Evolutionary conservation across 2,888 invertebrate species (phyloP).

Genomic region (Andrena trimmerana): DNA sequence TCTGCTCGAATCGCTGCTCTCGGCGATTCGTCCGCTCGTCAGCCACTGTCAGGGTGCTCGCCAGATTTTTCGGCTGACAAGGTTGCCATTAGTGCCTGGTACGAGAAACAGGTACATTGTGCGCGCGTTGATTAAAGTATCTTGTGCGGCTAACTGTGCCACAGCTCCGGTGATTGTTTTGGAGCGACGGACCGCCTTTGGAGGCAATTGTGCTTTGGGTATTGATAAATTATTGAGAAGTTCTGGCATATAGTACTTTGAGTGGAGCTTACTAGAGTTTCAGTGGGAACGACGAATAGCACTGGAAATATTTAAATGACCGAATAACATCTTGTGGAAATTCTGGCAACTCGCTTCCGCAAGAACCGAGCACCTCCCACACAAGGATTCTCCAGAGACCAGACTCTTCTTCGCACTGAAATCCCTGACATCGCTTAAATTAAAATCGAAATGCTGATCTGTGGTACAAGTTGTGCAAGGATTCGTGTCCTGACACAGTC

Average conservation of each 20-base stretch:
- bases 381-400: too few species aligned
- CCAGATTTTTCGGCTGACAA: not conserved
- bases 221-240: not conserved
- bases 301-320: too few species aligned
- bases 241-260: not conserved
- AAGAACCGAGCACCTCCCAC: too few species aligned
- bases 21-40: too few species aligned
- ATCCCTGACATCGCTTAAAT: too few species aligned
- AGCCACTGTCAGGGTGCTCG: not conserved
- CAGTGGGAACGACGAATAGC: not conserved
- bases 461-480: not conserved
- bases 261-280: not conserved
- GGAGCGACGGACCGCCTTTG: not conserved
- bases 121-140: constrained; percentile 16
- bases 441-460: too few species aligned
- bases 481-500: not conserved
- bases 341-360: too few species aligned
- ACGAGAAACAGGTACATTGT: not conserved
- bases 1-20: not conserved
- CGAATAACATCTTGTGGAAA: too few species aligned
- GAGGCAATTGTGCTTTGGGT: not conserved
- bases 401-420: too few species aligned
- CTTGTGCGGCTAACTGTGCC: constrained; percentile 10
- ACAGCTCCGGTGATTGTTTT: too few species aligned
- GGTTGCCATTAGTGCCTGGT: not conserved